Evolutionary conservation across 92 coral and sea anemone genomes (phyloP).

Genomic region (Zoanthus sansibaricus): DNA sequence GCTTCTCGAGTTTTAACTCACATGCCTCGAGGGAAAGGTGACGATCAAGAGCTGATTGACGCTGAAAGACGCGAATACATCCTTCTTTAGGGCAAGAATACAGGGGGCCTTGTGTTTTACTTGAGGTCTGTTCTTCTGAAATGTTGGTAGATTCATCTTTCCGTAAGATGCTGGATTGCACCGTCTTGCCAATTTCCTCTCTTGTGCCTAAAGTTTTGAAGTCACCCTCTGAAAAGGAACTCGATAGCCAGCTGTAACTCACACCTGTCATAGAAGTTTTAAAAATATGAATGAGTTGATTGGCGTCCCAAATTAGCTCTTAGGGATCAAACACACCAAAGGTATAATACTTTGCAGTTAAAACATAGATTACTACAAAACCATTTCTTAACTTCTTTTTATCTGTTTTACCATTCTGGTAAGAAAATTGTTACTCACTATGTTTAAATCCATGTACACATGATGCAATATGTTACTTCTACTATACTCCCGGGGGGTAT

Average conservation of each 20-base stretch:
- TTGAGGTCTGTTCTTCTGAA: not conserved
- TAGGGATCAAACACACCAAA: not conserved
- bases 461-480: too few species aligned
- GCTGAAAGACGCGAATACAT: slow-evolving; percentile 60
- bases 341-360: not conserved
- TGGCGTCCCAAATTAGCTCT: not conserved
- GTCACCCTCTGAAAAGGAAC: slow-evolving; percentile 1
- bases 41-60: slow-evolving; percentile 48
- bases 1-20: slow-evolving; percentile 31
- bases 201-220: not conserved
- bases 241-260: not conserved
- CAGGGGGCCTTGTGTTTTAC: slow-evolving; percentile 2
- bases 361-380: not conserved
- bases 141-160: not conserved
- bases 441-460: too few species aligned
- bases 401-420: too few species aligned
- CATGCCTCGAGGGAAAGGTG: slow-evolving; percentile 63
- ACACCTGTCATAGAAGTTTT: not conserved
- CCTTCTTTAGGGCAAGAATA: slow-evolving; percentile 70
- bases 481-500: too few species aligned
- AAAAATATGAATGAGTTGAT: not conserved
- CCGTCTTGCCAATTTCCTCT: not conserved
- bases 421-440: too few species aligned
- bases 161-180: not conserved
- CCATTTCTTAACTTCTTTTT: not conserved